Evolutionary conservation across 92 coral and sea anemone species (phyloP).

Genomic region (Zoanthus gigantus): DNA sequence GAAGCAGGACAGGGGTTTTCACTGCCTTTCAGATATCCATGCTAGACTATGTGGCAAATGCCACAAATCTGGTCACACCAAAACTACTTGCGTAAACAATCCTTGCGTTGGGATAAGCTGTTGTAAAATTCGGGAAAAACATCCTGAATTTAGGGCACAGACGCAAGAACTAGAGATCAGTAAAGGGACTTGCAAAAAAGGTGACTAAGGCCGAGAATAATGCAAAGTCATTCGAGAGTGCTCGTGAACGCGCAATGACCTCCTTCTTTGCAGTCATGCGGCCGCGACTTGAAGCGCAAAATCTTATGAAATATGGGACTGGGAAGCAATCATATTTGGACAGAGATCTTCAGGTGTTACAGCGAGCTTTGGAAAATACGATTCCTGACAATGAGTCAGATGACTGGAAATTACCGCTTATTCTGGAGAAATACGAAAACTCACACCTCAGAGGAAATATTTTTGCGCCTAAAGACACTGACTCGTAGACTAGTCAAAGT

Average conservation of each 20-base stretch:
- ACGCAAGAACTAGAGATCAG: constrained; percentile 43
- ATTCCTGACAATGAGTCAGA: constrained; percentile 46
- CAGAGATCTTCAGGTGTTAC: constrained; percentile 45
- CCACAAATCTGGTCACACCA: constrained; percentile 54
- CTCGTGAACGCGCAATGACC: constrained; percentile 7
- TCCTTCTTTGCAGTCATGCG: constrained; percentile 50
- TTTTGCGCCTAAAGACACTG: too few relatives aligned
- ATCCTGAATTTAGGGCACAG: constrained; percentile 28
- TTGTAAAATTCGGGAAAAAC: constrained; percentile 46
- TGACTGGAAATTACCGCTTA: constrained; percentile 55
- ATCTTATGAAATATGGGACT: constrained; percentile 23
- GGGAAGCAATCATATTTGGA: constrained; percentile 34
- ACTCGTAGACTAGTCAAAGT: too few relatives aligned
- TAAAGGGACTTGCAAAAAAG: constrained; percentile 58
- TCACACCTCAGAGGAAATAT: too few relatives aligned
- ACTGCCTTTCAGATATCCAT: neutral
- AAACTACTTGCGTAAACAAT: constrained; percentile 27
- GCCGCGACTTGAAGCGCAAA: constrained; percentile 38
- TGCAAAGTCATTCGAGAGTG: constrained; percentile 6
- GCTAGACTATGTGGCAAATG: constrained; percentile 47
- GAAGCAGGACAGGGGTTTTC: constrained; percentile 16
- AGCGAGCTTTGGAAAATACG: constrained; percentile 58
- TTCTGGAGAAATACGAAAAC: constrained; percentile 34
- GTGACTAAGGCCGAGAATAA: constrained; percentile 29
- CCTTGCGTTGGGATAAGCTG: constrained; percentile 48